A percentile compares a stretch with the other conserved stretches of the same genome.
These are phyloP conservation scores for Cherax quadricarinatus DNA, from an alignment of 1,140 invertebrate species.

Conservation along the genomic window DNA sequence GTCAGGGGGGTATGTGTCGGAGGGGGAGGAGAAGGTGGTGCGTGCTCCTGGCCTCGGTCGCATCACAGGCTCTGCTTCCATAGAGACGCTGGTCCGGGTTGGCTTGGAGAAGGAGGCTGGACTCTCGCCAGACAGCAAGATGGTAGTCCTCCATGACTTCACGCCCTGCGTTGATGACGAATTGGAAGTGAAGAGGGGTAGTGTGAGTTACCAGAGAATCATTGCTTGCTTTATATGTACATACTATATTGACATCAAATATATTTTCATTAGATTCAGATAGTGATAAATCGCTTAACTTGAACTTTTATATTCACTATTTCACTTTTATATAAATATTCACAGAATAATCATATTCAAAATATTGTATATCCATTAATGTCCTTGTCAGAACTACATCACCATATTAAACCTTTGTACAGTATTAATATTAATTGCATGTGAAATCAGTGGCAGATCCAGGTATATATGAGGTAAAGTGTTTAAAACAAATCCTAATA, in stretches of 20 bases:
- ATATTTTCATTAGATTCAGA: background rate
- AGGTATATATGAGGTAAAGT: too few species aligned
- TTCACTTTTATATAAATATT: too few species aligned
- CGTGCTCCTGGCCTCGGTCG: conserved; percentile 85
- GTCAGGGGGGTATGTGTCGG: conserved; percentile 77
- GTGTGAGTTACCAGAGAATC: conserved; percentile 77
- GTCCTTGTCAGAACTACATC: too few species aligned
- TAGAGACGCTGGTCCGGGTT: conserved; percentile 94
- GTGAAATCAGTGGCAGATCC: too few species aligned
- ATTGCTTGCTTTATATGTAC: conserved; percentile 1
- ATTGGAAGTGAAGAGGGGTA: conserved; percentile 86
- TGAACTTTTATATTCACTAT: too few species aligned
- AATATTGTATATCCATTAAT: too few species aligned
- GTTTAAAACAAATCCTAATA: too few species aligned
- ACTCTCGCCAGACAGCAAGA: conserved; percentile 93
- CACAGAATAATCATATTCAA: too few species aligned
- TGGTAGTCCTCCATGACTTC: conserved; percentile 96
- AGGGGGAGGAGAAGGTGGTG: conserved; percentile 86
- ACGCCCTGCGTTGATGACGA: conserved; percentile 96
- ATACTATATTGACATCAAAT: background rate
- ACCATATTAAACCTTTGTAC: too few species aligned
- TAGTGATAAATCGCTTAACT: too few species aligned
- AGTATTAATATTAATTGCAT: too few species aligned
- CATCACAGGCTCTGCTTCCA: conserved; percentile 95
- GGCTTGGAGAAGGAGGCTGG: conserved; percentile 89